Conservation (phyloP, 2,888 invertebrate genomes). For the Lepidochitona cinerea region DNA sequence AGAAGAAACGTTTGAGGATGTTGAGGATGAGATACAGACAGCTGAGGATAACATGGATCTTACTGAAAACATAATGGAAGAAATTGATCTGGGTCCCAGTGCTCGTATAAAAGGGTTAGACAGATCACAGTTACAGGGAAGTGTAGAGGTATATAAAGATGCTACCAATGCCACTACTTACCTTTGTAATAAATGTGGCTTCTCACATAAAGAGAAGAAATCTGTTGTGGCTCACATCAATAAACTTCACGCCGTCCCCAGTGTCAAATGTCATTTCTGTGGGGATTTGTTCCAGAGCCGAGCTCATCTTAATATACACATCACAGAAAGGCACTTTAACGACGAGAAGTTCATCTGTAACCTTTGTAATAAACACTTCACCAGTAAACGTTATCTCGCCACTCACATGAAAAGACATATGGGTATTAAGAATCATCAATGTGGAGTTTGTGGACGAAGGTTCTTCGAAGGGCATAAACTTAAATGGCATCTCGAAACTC, state of each 20-base stretch:
- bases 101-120: not conserved
- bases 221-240: not conserved
- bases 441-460: slow-evolving; percentile 31
- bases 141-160: not conserved
- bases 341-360: slow-evolving; percentile 10
- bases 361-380: slow-evolving; percentile 33
- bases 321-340: not conserved
- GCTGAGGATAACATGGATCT: not conserved
- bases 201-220: not conserved
- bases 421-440: slow-evolving; percentile 28
- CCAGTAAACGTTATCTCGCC: slow-evolving; percentile 29
- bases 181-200: not conserved
- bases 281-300: not conserved
- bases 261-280: not conserved
- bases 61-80: not conserved
- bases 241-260: not conserved
- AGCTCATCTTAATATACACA: not conserved
- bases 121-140: not conserved
- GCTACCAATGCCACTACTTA: not conserved
- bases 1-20: not conserved
- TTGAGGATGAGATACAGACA: not conserved
- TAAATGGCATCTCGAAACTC: slow-evolving; percentile 33
- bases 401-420: slow-evolving; percentile 34
- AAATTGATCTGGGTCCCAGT: not conserved
- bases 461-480: slow-evolving; percentile 36